phyloP scores from a whole-genome alignment of 2,888 invertebrate species.

The Elegia similella region DNA sequence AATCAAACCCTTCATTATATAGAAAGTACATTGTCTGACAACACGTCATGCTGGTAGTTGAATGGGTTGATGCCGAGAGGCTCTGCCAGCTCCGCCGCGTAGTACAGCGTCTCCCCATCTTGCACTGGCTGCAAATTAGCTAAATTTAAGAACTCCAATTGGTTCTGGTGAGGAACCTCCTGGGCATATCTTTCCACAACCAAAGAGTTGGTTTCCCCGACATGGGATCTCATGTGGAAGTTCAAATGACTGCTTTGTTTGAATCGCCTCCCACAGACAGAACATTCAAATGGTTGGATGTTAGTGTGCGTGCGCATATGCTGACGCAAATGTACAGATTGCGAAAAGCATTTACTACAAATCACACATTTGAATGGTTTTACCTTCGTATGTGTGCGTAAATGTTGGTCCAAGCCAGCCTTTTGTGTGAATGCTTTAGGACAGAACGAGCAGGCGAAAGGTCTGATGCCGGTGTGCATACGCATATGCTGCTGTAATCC shows the following conservation, averaged over 20 bases:
- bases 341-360: conserved; percentile 71
- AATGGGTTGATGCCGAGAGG: conserved; percentile 32
- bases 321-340: conserved; percentile 72
- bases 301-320: conserved; percentile 78
- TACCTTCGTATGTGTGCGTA: conserved; percentile 73
- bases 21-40: conserved; percentile 32
- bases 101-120: conserved; percentile 66
- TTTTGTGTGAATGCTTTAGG: conserved; percentile 74
- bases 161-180: conserved; percentile 39
- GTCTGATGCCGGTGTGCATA: conserved; percentile 70
- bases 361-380: conserved; percentile 74
- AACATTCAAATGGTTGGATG: conserved; percentile 73
- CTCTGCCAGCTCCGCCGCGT: conserved; percentile 56
- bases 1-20: conserved; percentile 17
- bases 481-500: conserved; percentile 75
- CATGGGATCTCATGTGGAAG: conserved; percentile 71
- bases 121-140: conserved; percentile 61
- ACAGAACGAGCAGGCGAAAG: conserved; percentile 68
- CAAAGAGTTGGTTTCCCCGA: conserved; percentile 42
- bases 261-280: conserved; percentile 62
- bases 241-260: conserved; percentile 76
- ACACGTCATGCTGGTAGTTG: conserved; percentile 29
- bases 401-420: conserved; percentile 72
- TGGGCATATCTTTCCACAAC: conserved; percentile 49
- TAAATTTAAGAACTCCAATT: conserved; percentile 57